phyloP scores from a whole-genome alignment of 2,797 vertebrate genomes.

The Babyrousa celebensis region DNA sequence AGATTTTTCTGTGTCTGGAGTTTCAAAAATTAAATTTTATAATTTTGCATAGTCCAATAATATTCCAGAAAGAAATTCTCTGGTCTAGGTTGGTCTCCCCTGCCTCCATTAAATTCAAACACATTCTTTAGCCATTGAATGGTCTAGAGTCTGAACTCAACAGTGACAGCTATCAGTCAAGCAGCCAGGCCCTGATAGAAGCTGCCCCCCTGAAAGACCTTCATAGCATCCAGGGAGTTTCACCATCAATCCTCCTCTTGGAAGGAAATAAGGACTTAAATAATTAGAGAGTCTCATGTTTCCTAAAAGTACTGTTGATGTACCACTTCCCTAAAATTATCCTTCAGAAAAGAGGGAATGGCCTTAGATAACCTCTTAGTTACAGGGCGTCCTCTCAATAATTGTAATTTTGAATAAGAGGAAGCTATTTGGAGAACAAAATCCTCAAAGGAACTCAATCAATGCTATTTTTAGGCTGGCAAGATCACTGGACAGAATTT shows the following conservation, averaged over 20 bases:
- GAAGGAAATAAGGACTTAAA: neutral
- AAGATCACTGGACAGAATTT: slow-evolving; percentile 41
- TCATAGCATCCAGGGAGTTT: neutral
- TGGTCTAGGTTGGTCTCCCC: neutral
- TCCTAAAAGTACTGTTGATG: neutral
- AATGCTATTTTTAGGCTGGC: slow-evolving; percentile 28
- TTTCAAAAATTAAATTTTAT: slow-evolving; percentile 41
- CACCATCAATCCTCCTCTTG: neutral
- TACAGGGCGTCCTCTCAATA: neutral
- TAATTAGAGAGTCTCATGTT: neutral
- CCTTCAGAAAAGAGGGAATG: slow-evolving; percentile 20
- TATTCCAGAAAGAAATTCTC: neutral
- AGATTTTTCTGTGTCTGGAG: neutral
- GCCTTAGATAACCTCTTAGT: neutral
- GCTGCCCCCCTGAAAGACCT: neutral
- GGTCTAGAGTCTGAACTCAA: neutral
- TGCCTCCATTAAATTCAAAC: neutral
- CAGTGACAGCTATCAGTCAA: no score
- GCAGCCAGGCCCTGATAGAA: neutral
- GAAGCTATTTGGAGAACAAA: slow-evolving; percentile 1
- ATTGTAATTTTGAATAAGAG: slow-evolving; percentile 15
- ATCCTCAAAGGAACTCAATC: slow-evolving; percentile 23
- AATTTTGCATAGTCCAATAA: neutral
- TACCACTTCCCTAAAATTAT: neutral
- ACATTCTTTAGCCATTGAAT: neutral